Evolutionary conservation across 2,113 vertebrate species (phyloP).

Genomic region (Macquaria ambigua): DNA sequence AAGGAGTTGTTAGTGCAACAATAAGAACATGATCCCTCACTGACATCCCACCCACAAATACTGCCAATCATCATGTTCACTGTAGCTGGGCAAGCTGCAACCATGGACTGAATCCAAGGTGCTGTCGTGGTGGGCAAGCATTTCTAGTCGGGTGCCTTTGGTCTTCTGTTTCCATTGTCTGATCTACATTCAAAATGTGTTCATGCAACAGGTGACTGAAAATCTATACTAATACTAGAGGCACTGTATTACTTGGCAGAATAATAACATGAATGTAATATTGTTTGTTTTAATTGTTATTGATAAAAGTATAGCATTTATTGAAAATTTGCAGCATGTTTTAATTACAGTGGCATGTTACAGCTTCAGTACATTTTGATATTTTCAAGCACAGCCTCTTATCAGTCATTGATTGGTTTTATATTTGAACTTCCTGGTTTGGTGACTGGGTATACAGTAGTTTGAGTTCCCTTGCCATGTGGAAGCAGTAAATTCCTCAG

Average conservation of each 20-base stretch:
- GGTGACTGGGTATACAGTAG: neutral
- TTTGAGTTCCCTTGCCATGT: neutral
- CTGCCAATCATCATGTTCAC: neutral
- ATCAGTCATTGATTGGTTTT: slow-evolving; percentile 20
- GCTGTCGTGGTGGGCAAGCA: neutral
- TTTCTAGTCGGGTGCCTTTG: neutral
- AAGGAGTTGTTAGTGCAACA: slow-evolving; percentile 12
- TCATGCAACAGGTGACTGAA: neutral
- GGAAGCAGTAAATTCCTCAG: slow-evolving; percentile 3
- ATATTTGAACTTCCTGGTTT: neutral
- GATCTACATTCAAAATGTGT: neutral
- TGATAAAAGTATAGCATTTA: neutral
- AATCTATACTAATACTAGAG: neutral
- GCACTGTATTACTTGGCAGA: neutral
- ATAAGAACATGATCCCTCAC: slow-evolving; percentile 8
- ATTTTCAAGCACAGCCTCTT: neutral
- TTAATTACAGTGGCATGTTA: slow-evolving; percentile 20
- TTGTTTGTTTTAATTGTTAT: slow-evolving; percentile 17
- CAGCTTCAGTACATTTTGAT: neutral
- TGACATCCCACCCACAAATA: slow-evolving; percentile 5
- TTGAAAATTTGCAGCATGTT: neutral
- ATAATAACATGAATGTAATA: neutral
- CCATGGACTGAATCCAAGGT: neutral
- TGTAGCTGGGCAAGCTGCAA: slow-evolving; percentile 7
- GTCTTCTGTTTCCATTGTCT: neutral